Percentiles rank a stretch among this genome's conserved stretches.
phyloP scores from a whole-genome alignment of 2,888 invertebrate genomes.

The Sinopyrophorus schimmeli region DNA sequence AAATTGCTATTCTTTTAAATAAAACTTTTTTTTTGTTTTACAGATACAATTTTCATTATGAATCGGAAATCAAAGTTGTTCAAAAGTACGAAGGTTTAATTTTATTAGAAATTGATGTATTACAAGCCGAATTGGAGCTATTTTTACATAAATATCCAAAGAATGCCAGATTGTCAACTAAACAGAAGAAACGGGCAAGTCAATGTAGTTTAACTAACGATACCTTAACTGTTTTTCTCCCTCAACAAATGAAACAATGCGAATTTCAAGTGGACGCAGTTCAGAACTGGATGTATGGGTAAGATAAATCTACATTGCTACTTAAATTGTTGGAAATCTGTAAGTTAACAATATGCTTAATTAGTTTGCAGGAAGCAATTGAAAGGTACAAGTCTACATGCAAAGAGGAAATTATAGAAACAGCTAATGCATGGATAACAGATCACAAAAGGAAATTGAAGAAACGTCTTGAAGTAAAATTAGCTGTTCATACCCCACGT shows the following conservation, averaged over 20 bases:
- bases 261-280: slow-evolving; percentile 44
- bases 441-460: slow-evolving; percentile 33
- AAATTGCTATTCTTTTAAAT: neutral
- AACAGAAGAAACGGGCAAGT: slow-evolving; percentile 39
- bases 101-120: slow-evolving; percentile 37
- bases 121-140: slow-evolving; percentile 41
- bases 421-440: slow-evolving; percentile 36
- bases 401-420: slow-evolving; percentile 36
- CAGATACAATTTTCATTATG: slow-evolving; percentile 25
- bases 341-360: too few species aligned
- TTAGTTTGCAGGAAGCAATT: slow-evolving; percentile 46
- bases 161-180: slow-evolving; percentile 35
- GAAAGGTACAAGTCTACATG: slow-evolving; percentile 38
- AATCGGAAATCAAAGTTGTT: slow-evolving; percentile 35
- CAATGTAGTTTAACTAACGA: slow-evolving; percentile 30
- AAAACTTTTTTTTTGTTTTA: slow-evolving; percentile 1
- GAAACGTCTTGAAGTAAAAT: slow-evolving; percentile 38
- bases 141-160: slow-evolving; percentile 39
- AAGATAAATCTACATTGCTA: slow-evolving; percentile 2
- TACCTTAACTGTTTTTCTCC: slow-evolving; percentile 18
- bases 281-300: slow-evolving; percentile 50
- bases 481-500: slow-evolving; percentile 37
- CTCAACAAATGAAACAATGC: slow-evolving; percentile 41
- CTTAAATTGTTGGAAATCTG: too few species aligned
- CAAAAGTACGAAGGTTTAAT: slow-evolving; percentile 38